These are phyloP conservation scores for Festucalex cinctus DNA, from an alignment of 2,113 vertebrate species.

Conservation along the genomic window DNA sequence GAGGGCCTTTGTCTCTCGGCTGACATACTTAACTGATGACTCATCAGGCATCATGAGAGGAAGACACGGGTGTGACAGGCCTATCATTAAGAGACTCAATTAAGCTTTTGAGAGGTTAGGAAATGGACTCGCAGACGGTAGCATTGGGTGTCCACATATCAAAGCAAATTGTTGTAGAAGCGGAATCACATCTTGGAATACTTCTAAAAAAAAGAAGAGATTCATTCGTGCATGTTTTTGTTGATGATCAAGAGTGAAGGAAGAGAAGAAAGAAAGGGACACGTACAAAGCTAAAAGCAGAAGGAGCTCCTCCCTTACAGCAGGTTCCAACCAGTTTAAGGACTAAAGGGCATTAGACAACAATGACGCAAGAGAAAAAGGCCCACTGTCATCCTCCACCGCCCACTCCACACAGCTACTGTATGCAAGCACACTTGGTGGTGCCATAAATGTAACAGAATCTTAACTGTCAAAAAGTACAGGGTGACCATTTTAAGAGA, in stretches of 20 bases:
- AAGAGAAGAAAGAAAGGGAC: constrained; percentile 39
- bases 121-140: constrained; percentile 38
- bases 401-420: constrained; percentile 32
- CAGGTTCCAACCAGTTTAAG: constrained; percentile 76
- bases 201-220: constrained; percentile 5
- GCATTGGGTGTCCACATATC: constrained; percentile 31
- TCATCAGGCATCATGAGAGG: constrained; percentile 71
- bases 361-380: constrained; percentile 69
- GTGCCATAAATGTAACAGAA: constrained; percentile 22
- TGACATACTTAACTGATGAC: constrained; percentile 66
- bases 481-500: background rate
- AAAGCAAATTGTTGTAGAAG: background rate
- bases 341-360: constrained; percentile 71
- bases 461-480: constrained; percentile 7
- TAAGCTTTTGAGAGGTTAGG: constrained; percentile 70
- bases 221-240: constrained; percentile 14
- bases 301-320: constrained; percentile 62
- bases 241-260: constrained; percentile 40
- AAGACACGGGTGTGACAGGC: constrained; percentile 67
- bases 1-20: constrained; percentile 50
- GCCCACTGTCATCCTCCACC: constrained; percentile 55
- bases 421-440: constrained; percentile 10
- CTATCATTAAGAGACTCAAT: constrained; percentile 78
- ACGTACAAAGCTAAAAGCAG: constrained; percentile 46
- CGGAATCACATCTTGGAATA: background rate